Evolutionary conservation across 1,140 invertebrate species (phyloP).

Genomic region (Drosophila kohkoa): DNA sequence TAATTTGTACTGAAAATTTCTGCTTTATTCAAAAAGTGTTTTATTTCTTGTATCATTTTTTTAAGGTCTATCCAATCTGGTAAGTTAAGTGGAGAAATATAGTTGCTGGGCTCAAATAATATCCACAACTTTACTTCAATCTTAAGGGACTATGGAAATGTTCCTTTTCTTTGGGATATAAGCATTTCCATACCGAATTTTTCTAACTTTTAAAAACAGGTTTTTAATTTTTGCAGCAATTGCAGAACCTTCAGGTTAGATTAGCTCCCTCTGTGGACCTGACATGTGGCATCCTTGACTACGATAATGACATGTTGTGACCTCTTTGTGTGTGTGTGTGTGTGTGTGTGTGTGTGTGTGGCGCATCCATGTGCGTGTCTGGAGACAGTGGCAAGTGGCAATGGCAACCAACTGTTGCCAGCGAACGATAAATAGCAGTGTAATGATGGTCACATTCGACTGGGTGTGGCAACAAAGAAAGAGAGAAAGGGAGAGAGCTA

Average conservation of each 20-base stretch:
- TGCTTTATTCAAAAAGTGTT: too few relatives aligned
- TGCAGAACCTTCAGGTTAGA: not conserved
- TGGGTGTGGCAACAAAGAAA: not conserved
- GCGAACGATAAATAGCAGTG: slow-evolving; percentile 37
- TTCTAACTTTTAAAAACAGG: too few relatives aligned
- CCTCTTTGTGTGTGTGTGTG: slow-evolving; percentile 4
- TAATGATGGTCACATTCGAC: slow-evolving; percentile 26
- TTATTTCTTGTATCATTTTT: too few relatives aligned
- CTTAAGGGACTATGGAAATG: too few relatives aligned
- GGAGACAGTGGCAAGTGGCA: slow-evolving; percentile 41
- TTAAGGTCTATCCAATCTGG: too few relatives aligned
- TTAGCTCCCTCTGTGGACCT: not conserved
- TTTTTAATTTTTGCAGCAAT: not conserved
- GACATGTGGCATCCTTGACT: slow-evolving; percentile 18
- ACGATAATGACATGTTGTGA: slow-evolving; percentile 20
- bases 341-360: not conserved
- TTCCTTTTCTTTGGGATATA: too few relatives aligned
- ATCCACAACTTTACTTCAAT: too few relatives aligned
- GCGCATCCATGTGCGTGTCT: slow-evolving; percentile 51
- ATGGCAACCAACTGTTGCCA: slow-evolving; percentile 61
- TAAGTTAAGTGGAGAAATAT: too few relatives aligned
- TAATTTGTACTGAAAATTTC: too few relatives aligned
- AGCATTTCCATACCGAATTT: too few relatives aligned
- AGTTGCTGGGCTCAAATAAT: too few relatives aligned
- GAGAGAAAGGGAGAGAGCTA: not conserved